Evolutionary conservation across 2,888 invertebrate genomes (phyloP), one percentile per base, ranked within the genome.

Genomic region (Galerucella pusilla): DNA sequence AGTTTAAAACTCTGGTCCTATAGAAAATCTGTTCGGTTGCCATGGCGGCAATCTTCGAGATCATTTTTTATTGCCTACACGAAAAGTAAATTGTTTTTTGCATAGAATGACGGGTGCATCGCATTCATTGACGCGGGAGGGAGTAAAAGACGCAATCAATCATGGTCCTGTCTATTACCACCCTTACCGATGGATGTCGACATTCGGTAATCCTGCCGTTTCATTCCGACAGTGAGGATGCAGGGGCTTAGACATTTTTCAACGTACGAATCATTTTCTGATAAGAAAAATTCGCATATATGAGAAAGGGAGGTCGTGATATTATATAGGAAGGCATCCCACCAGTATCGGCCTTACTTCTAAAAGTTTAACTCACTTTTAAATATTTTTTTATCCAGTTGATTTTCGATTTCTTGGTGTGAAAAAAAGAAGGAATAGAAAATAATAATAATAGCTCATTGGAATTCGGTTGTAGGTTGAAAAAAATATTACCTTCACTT

Each of bases 131-230:
- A 57, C 60, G 73, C 74, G 54, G 59, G 35, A 52, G 74, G 77
- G 75, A 71, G 76, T 64, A 69, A 67, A 72, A 46, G 61, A 70
- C 52, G 75, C 77, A 78, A 85, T 85, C 85, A 82, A 85, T 85
- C 84, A 85, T 80, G 80, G 80, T 74, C 79, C 82, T 84, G 85
- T 85, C 85, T 84, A 84, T 84, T 82, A 80, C 83, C 81, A 80
- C 82, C 80, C 81, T 78, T 74, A 78, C 80, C 80, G 77, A 80
- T 79, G 81, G 60, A 35, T 68, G 59, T 60, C 61, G 11, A 16
- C 14, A 42, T 42, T 42, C 61, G 57, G 82, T 83, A 84, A 85
- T 85, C 84, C 83, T 81, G 80, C 82, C 80, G 81, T 84, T 85
- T 83, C 83, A 83, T 83, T 84, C 82, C 79, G 75, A 74, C 77